Percentiles rank a stretch among this genome's conserved stretches.
Conservation (phyloP, 1,140 invertebrate genomes). For the Phocides pigmalion region DNA sequence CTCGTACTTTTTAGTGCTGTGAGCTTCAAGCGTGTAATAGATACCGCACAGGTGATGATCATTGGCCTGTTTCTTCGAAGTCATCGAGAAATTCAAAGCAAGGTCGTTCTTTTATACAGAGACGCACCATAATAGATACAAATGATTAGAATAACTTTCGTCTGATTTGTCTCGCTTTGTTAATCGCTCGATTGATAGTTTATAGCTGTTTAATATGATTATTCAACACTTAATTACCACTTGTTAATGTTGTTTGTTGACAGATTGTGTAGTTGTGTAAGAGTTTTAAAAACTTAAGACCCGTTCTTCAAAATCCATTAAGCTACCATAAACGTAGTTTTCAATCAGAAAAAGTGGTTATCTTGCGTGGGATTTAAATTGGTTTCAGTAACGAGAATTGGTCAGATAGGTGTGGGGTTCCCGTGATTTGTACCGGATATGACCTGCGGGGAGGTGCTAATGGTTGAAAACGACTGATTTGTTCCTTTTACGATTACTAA, state of each 20-base stretch:
- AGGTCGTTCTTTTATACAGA: slow-evolving; percentile 12
- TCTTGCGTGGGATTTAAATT: slow-evolving; percentile 54
- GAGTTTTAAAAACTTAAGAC: too few relatives aligned
- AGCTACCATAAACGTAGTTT: neutral
- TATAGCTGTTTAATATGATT: slow-evolving; percentile 25
- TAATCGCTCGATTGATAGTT: slow-evolving; percentile 24
- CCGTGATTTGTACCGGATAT: slow-evolving; percentile 70
- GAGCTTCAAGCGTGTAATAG: slow-evolving; percentile 4
- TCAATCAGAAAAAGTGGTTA: slow-evolving; percentile 37
- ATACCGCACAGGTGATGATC: slow-evolving; percentile 15
- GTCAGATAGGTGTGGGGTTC: slow-evolving; percentile 56
- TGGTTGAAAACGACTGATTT: slow-evolving; percentile 56
- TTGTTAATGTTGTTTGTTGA: slow-evolving; percentile 14
- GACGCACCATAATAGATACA: slow-evolving; percentile 16
- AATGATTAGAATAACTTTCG: slow-evolving; percentile 19
- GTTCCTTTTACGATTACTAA: slow-evolving; percentile 49
- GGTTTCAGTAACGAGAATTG: slow-evolving; percentile 41
- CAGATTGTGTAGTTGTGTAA: neutral
- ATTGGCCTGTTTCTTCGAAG: slow-evolving; percentile 17
- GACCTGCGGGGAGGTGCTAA: slow-evolving; percentile 66
- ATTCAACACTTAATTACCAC: slow-evolving; percentile 30
- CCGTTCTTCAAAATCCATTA: neutral
- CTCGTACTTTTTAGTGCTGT: slow-evolving; percentile 3
- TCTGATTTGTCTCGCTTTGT: slow-evolving; percentile 27
- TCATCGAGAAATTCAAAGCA: slow-evolving; percentile 22